Evolutionary conservation across 2,113 vertebrate genomes (phyloP).

Genomic region (Vulpes lagopus): DNA sequence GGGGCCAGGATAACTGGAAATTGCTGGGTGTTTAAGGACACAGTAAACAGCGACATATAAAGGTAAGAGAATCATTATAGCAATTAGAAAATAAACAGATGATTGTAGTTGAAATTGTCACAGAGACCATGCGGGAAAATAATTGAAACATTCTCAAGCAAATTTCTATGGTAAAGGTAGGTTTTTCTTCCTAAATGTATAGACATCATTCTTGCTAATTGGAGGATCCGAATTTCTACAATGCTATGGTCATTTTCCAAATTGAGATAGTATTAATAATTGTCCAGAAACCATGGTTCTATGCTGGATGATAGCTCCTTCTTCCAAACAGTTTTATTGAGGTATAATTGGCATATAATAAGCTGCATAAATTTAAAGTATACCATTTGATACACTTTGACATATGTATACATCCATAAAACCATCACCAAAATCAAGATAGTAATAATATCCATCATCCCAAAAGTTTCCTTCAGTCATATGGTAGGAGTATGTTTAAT

Average conservation of each 20-base stretch:
- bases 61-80: not conserved
- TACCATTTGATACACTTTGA: not conserved
- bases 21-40: not conserved
- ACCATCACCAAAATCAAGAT: not conserved
- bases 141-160: not conserved
- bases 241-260: not conserved
- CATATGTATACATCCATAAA: not conserved
- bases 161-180: not conserved
- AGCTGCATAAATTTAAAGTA: not conserved
- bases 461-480: not conserved
- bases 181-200: not conserved
- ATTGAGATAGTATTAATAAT: not conserved
- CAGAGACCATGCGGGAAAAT: not conserved
- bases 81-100: not conserved
- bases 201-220: slow-evolving; percentile 11
- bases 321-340: not conserved
- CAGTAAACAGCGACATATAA: not conserved
- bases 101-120: not conserved
- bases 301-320: not conserved
- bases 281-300: not conserved
- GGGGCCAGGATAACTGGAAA: not conserved
- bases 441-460: not conserved
- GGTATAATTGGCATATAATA: not conserved
- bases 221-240: not conserved
- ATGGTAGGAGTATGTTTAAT: not conserved